Base-by-base conservation (phyloP, 2,888 invertebrate genomes). In the Odontocerum albicorne region DNA sequence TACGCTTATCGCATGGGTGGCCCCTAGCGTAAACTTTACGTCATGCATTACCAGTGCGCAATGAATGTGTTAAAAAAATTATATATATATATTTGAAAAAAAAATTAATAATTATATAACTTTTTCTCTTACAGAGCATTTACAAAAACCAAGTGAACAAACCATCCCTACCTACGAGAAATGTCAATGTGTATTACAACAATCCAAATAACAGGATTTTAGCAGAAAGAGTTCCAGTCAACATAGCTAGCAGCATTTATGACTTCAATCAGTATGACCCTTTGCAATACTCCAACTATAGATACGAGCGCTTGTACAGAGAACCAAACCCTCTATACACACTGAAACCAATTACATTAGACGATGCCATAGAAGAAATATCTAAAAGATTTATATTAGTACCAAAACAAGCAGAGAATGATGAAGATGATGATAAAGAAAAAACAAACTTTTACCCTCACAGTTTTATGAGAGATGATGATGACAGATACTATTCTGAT, bases 291-390 rank as follows among this genome's bases (percentile, higher is more conserved):
- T 51, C 51, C 3, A 43, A 51, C 13, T 44, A 51, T 15, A 44
- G 51, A 51, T 44, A 51, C 22, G 51, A 51, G 38, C 35, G 51
- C 43, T 15, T 51, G 10, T 51, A 55, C 32, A 49, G 32, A 20
- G 42, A 43, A 33, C 57, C 44, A 10, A 56, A 51, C 17, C 57
- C 47, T 15, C 21, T 49, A 2, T 55, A 49, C 19, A 49, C 49
- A 12, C 32, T 42, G 19, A 50, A 50, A 22, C 43, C 50, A 4
- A 57, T 60, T n/a, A 60, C 57, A 22, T 36, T 60, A 13, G 60
- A 60, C 19, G 60, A 60, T 36, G 60, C 60, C 16, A 60, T 60
- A n/a, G 57, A 60, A 53, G 60, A 60, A 32, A 55, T 60, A 42
- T 57, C 60, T 13, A 38, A 27, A 32, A 55, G 60, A 38, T 60